Base-by-base conservation (phyloP, 2,113 vertebrate genomes). In the Chaetura pelagica region DNA sequence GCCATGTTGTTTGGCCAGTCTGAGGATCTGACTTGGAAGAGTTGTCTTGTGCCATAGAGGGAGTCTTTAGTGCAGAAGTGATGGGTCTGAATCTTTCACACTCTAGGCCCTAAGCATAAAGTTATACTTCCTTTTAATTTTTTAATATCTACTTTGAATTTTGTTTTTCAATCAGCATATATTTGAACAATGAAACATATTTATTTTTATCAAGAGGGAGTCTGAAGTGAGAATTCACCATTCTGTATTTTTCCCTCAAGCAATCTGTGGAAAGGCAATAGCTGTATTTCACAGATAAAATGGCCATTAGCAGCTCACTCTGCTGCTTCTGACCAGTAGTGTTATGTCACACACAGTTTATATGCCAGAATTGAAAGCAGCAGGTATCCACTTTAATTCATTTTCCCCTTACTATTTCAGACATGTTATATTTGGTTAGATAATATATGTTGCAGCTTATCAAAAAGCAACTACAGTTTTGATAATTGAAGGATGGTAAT, bases 221-320 rank as follows among this genome's bases (percentile, higher is more conserved):
- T 71, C 57, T 87, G 78, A 94, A 95, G 55, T 88, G 91, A 92
- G 57, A 91, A 79, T 89, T 86, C 63, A 24, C 42, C 81, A 54
- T 62, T 91, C 51, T 71, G 26, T 51, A 26, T n/a, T 74, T 85
- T 68, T 3, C 24, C 68, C 49, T 22, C 66, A 96, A 73, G 91
- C 74, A 82, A 72, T 84, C 62, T 38, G 44, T 75, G 44, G 59
- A 72, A 82, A 94, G 52, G 89, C 54, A 89, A 13, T 84, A 93
- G 84, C 84, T 95, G 58, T 75, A 51, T 92, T 94, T 85, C 62
- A 71, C 44, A 93, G 94, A 94, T 94, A 96, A 94, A 52, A 32
- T 2, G 4, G 35, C 79, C 82, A 80, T 94, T 96, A 87, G 66
- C 76, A 90, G 69, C 82, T 93, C 72, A 38, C 48, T 89, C 84